These are phyloP conservation scores for Megaceryle maxima DNA, from an alignment of 2,113 vertebrate species.

Conservation along the genomic window DNA sequence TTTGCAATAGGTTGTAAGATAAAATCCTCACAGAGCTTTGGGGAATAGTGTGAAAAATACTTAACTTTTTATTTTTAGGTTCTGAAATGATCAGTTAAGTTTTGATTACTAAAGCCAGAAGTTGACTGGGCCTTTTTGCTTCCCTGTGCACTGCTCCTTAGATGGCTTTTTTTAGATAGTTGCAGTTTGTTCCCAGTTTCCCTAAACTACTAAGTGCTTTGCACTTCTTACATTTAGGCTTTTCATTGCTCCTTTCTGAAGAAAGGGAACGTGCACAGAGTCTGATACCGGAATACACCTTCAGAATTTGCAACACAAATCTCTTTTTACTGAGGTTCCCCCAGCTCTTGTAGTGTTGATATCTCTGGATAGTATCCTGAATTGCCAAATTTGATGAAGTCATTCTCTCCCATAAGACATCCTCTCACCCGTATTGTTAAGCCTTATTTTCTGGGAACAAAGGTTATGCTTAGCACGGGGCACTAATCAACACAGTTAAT, in stretches of 20 bases:
- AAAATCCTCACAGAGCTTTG: not conserved
- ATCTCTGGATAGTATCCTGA: not conserved
- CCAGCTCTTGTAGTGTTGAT: no score
- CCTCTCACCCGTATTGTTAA: not conserved
- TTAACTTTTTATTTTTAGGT: not conserved
- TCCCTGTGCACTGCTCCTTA: not conserved
- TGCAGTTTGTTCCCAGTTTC: not conserved
- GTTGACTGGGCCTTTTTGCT: not conserved
- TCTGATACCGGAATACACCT: not conserved
- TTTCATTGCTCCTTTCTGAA: not conserved
- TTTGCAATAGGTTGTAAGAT: not conserved
- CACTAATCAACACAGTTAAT: not conserved
- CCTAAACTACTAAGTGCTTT: not conserved
- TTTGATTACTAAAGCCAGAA: not conserved
- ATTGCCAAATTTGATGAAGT: not conserved
- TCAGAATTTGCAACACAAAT: not conserved
- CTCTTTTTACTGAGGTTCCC: not conserved
- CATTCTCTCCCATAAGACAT: not conserved
- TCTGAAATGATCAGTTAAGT: not conserved
- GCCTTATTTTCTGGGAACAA: not conserved
- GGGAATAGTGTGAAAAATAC: not conserved
- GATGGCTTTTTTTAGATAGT: not conserved
- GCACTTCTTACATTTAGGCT: not conserved
- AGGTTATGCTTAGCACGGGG: not conserved
- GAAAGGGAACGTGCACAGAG: not conserved